These are phyloP conservation scores for Eupeodes latifasciatus DNA, from an alignment of 2,888 invertebrate genomes.

Conservation along the genomic window DNA sequence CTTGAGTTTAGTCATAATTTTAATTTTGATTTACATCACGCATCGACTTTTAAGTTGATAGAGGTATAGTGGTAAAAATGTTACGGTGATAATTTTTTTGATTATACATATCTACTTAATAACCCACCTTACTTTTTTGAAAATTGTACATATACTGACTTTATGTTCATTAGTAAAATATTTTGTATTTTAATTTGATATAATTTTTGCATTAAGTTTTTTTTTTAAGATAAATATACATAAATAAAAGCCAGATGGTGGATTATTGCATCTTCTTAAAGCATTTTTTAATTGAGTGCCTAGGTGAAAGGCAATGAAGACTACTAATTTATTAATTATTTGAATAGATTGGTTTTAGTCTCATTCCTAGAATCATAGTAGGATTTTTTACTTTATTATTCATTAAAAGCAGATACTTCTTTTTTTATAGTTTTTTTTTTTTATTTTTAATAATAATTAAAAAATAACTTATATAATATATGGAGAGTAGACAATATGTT, in stretches of 20 bases:
- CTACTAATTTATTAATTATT: too few relatives aligned
- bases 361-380: background rate
- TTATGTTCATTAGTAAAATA: background rate
- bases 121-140: constrained; percentile 3
- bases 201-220: background rate
- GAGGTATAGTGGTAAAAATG: too few relatives aligned
- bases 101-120: background rate
- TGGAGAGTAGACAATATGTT: too few relatives aligned
- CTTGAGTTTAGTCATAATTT: background rate
- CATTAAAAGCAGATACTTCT: background rate
- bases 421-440: background rate
- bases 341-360: too few relatives aligned
- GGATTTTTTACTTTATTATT: background rate
- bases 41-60: constrained; percentile 4
- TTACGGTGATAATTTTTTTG: constrained; percentile 9
- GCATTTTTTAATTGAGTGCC: too few relatives aligned
- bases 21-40: constrained; percentile 8
- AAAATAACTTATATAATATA: too few relatives aligned
- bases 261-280: background rate
- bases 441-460: background rate
- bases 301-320: too few relatives aligned
- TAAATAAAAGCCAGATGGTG: background rate
- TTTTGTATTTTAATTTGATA: background rate
- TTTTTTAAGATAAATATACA: background rate
- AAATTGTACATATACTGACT: background rate